Evolutionary conservation across 2,113 vertebrate genomes (phyloP), one percentile per base, ranked within the genome.

Genomic region (Rhegmatorhina hoffmannsi): DNA sequence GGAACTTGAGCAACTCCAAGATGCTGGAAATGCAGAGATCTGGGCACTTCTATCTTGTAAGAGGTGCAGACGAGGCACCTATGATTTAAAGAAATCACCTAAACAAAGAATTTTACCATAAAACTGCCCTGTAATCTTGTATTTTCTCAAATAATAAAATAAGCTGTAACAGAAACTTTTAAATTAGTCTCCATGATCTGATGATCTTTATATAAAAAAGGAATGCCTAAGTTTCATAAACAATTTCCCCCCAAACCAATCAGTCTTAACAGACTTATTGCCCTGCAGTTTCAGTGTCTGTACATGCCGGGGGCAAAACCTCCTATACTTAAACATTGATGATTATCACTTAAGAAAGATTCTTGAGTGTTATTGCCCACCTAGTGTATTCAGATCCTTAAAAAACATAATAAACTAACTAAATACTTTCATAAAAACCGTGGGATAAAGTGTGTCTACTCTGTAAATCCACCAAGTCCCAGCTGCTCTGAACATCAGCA

Each of bases 101-200:
- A 77, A 83, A 44, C 3, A 33, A 60, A 44, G 16, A 55, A 19
- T 84, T 63, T 66, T 50, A 86, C 31, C 28, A 44, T 52, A 47
- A 68, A 84, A 23, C 14, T 53, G 18, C 25, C 43, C 26, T 73
- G 15, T 11, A 34, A 44, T 16, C 59, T 63, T 62, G 1, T 38
- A 25, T 70, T 83, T 87, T 36, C 66, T 72, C 60, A 74, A 67
- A 34, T 77, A 59, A 13, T 55, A 47, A 38, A 59, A 88, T 36
- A 56, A 34, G 26, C 28, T 28, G 82, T 12, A 33, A 53, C 16
- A 47, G 44, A 63, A 73, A 75, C 34, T 28, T 44, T 59, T 85
- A 18, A 14, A 49, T 64, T 47, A 0, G 3, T 36, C 23, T 77
- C 21, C 43, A 13, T 0, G 2, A 50, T 53, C 33, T 17, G 3